Conservation (phyloP, 2,797 vertebrate genomes). For the Brotula barbata region DNA sequence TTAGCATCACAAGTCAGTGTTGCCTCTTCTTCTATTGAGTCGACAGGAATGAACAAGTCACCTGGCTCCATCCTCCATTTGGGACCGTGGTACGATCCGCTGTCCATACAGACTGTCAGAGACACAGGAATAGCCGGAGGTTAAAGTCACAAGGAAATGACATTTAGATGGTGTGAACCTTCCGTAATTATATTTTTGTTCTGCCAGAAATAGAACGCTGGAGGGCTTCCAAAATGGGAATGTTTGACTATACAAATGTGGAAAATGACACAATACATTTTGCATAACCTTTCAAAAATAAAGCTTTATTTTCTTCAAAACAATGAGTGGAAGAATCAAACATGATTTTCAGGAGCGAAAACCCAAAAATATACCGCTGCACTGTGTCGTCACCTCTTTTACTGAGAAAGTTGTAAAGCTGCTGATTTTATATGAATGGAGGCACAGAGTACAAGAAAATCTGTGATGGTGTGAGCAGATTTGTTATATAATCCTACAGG, state of each 20-base stretch:
- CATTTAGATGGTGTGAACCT: constrained; percentile 9
- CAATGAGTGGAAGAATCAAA: not conserved
- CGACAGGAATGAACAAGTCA: constrained; percentile 80
- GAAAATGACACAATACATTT: not conserved
- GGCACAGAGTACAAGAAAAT: not conserved
- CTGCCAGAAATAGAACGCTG: not conserved
- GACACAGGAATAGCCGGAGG: constrained; percentile 32
- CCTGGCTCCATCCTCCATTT: constrained; percentile 83
- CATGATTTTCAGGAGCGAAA: not conserved
- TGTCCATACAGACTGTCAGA: constrained; percentile 76
- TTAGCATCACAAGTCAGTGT: constrained; percentile 81
- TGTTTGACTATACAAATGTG: not conserved
- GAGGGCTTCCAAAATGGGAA: not conserved
- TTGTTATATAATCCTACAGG: not conserved
- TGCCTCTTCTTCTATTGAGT: constrained; percentile 80
- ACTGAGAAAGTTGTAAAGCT: not conserved
- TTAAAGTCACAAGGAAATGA: constrained; percentile 4
- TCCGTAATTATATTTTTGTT: constrained; percentile 16
- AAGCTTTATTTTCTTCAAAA: not conserved
- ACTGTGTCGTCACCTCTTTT: not conserved
- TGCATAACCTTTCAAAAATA: too few relatives aligned
- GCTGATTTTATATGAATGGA: not conserved
- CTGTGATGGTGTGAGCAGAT: not conserved
- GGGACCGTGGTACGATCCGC: constrained; percentile 77
- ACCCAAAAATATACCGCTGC: not conserved